These are phyloP conservation scores for Noctua comes DNA, from an alignment of 2,888 invertebrate species.

Conservation along the genomic window DNA sequence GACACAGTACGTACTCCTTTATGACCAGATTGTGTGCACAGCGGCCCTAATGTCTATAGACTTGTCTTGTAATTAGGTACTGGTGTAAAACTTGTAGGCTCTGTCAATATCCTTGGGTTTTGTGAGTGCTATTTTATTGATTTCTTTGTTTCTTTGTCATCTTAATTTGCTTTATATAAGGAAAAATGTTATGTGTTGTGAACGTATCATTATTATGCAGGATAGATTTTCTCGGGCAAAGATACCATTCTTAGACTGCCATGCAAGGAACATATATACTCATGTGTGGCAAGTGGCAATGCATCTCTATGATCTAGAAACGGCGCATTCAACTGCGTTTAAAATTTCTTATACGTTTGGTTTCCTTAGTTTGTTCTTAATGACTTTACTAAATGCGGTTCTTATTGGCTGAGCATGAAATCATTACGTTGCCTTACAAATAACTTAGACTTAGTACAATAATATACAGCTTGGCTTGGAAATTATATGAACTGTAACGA, in stretches of 20 bases:
- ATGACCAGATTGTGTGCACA: conserved; percentile 41
- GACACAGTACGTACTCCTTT: conserved; percentile 55
- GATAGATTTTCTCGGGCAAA: not conserved
- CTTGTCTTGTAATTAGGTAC: conserved; percentile 52
- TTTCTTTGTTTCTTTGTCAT: not conserved
- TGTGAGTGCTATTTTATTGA: not conserved
- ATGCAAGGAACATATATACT: too few species aligned
- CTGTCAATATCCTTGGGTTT: conserved; percentile 14
- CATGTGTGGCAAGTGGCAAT: conserved; percentile 2
- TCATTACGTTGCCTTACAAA: not conserved
- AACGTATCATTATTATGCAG: not conserved
- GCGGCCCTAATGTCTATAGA: conserved; percentile 30
- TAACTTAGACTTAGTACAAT: not conserved
- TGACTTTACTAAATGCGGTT: conserved; percentile 11
- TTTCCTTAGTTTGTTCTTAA: conserved; percentile 13
- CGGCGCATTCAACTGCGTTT: conserved; percentile 31
- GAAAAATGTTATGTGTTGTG: not conserved
- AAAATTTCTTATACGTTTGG: conserved; percentile 2
- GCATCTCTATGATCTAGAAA: conserved; percentile 33
- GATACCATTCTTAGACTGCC: not conserved
- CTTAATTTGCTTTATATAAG: not conserved
- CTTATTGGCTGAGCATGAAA: not conserved
- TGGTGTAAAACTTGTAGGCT: conserved; percentile 33
- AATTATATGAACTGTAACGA: not conserved
- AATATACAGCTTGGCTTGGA: not conserved